Conservation (phyloP, 2,888 invertebrate species). For the Ramazzottius varieornatus region DNA sequence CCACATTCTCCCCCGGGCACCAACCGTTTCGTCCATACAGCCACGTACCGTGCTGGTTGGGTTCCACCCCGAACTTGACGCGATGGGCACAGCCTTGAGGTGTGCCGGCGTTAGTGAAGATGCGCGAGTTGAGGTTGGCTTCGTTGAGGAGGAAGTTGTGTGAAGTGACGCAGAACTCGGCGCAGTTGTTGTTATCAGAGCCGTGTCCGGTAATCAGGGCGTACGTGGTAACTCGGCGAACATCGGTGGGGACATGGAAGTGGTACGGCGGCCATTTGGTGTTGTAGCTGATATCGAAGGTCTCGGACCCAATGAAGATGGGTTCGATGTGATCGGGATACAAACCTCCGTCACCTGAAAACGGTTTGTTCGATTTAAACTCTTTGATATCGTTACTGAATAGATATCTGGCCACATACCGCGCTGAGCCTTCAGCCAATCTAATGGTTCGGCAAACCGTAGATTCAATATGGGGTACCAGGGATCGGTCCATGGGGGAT, state of each 20-base stretch:
- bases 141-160: slow-evolving; percentile 13
- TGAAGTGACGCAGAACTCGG: slow-evolving; percentile 15
- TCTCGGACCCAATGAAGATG: slow-evolving; percentile 7
- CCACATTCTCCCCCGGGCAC: slow-evolving; percentile 9
- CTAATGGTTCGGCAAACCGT: slow-evolving; percentile 11
- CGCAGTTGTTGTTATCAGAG: slow-evolving; percentile 16
- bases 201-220: slow-evolving; percentile 16
- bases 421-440: neutral
- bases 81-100: slow-evolving; percentile 14
- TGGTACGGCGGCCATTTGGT: slow-evolving; percentile 11
- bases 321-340: neutral
- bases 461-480: slow-evolving; percentile 14
- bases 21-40: slow-evolving; percentile 16
- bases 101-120: slow-evolving; percentile 11
- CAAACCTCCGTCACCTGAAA: neutral
- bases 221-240: slow-evolving; percentile 11
- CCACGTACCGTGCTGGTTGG: slow-evolving; percentile 17
- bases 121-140: slow-evolving; percentile 8
- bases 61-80: slow-evolving; percentile 12
- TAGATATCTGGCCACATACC: too few species aligned
- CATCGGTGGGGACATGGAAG: slow-evolving; percentile 10
- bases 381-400: too few species aligned
- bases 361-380: too few species aligned
- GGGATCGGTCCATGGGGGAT: slow-evolving; percentile 12
- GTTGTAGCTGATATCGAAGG: slow-evolving; percentile 14